Conservation (phyloP, 2,888 invertebrate species). For the Rotaria socialis region DNA sequence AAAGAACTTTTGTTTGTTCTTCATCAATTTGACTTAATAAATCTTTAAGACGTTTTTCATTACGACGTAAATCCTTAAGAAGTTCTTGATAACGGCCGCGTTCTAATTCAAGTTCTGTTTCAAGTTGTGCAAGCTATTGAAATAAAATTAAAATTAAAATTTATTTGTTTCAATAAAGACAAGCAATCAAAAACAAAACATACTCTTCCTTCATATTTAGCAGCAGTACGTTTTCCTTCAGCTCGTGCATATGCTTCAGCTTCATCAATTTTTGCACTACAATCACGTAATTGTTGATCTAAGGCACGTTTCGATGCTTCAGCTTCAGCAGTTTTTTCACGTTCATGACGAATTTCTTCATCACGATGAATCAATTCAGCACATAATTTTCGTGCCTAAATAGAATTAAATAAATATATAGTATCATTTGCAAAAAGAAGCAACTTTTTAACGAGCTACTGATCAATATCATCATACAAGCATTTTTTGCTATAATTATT, state of each 20-base stretch:
- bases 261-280: conserved; percentile 42
- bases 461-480: too few species aligned
- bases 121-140: conserved; percentile 41
- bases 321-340: conserved; percentile 39
- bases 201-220: conserved; percentile 46
- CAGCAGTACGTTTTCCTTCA: conserved; percentile 43
- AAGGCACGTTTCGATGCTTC: conserved; percentile 41
- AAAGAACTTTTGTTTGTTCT: conserved; percentile 45
- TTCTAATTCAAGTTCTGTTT: conserved; percentile 45
- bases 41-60: conserved; percentile 45
- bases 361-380: conserved; percentile 39
- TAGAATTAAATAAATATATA: neutral
- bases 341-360: conserved; percentile 46
- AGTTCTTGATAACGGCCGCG: conserved; percentile 45
- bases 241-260: conserved; percentile 46
- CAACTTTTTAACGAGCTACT: too few species aligned
- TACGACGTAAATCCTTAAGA: conserved; percentile 44
- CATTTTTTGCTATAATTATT: too few species aligned
- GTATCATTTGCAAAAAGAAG: too few species aligned
- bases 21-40: conserved; percentile 43
- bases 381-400: conserved; percentile 41
- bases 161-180: neutral
- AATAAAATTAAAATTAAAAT: neutral
- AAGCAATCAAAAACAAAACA: neutral
- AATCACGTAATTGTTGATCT: conserved; percentile 45